phyloP scores from a whole-genome alignment of 2,113 vertebrate species.

The Chaetorhynchus papuensis region DNA sequence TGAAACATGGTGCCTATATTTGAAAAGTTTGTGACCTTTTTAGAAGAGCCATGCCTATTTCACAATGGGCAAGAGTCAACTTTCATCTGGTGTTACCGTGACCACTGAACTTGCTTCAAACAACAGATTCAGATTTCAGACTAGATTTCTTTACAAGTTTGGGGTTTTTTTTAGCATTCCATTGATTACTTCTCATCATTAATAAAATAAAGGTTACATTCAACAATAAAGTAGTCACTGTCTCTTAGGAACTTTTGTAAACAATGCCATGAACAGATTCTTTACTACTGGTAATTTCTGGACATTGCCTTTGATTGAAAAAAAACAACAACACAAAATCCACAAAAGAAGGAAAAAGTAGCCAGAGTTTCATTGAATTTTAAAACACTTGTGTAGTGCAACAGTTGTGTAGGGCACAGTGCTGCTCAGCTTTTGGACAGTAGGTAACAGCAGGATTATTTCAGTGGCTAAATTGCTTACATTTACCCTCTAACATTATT shows the following conservation, averaged over 20 bases:
- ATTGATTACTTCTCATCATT: slow-evolving; percentile 69
- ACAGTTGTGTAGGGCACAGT: background rate
- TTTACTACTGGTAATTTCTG: slow-evolving; percentile 80
- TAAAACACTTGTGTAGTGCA: background rate
- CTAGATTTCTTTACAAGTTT: slow-evolving; percentile 59
- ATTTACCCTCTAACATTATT: background rate
- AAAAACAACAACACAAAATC: background rate
- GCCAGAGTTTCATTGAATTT: slow-evolving; percentile 41
- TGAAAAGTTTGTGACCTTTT: slow-evolving; percentile 72
- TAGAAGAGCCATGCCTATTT: slow-evolving; percentile 70
- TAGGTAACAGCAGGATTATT: background rate
- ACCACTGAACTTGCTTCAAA: slow-evolving; percentile 64
- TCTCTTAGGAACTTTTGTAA: slow-evolving; percentile 78
- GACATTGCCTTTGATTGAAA: slow-evolving; percentile 84
- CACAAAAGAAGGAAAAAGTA: background rate
- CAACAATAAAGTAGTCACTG: slow-evolving; percentile 74
- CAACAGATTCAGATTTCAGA: slow-evolving; percentile 64
- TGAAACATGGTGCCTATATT: slow-evolving; percentile 84
- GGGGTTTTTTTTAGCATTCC: slow-evolving; percentile 69
- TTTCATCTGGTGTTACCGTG: slow-evolving; percentile 60
- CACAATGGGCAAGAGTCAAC: slow-evolving; percentile 49
- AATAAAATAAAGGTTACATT: slow-evolving; percentile 76
- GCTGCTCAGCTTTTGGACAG: background rate
- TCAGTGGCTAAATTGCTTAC: background rate
- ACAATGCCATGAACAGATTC: slow-evolving; percentile 74